Evolutionary conservation across 2,797 vertebrate species (phyloP), one percentile per base, ranked within the genome.

Genomic region (Muraenolepis orangiensis): DNA sequence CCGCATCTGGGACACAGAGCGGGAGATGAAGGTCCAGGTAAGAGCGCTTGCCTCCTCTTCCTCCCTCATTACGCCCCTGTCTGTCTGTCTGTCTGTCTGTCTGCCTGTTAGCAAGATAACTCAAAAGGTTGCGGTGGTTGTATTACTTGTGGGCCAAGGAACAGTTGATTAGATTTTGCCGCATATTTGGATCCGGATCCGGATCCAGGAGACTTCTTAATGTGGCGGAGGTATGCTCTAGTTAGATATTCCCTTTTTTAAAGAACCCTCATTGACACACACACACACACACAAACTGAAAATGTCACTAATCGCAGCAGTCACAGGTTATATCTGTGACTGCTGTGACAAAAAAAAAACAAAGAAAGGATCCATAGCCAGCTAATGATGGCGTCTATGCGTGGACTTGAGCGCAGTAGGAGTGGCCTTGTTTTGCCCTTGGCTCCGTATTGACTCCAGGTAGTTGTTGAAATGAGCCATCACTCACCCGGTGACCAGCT

Each of bases 11-110:
- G 98, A 99, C 94, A 97, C 96, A 0, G 98, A 99, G 71, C 88
- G 97, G 3, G 98, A 99, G 84, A 97, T 96, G 93, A 99, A 99
- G 89, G 95, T 99, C 1, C 98, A 99, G 98, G 98, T 98, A 87
- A 86, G 40, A 16, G 26, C n/a, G 13, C 40, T 46, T 4, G 31
- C 23, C 36, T 28, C 32, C 14, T 5, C 11, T 1, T 13, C 69
- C 5, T 1, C 10, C 13, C 42, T 8, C 2, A 8, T 38, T 11
- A 11, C 2, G n/a, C n/a, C n/a, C n/a, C n/a, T n/a, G n/a, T n/a
- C n/a, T n/a, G n/a, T n/a, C n/a, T n/a, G n/a, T n/a, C n/a, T n/a
- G n/a, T n/a, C n/a, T n/a, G n/a, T n/a, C n/a, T n/a, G n/a, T n/a
- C n/a, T n/a, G n/a, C n/a, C n/a, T n/a, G n/a, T n/a, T n/a, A n/a